Evolutionary conservation across 1,140 invertebrate species (phyloP).

Genomic region (Muscidifurax raptorellus): DNA sequence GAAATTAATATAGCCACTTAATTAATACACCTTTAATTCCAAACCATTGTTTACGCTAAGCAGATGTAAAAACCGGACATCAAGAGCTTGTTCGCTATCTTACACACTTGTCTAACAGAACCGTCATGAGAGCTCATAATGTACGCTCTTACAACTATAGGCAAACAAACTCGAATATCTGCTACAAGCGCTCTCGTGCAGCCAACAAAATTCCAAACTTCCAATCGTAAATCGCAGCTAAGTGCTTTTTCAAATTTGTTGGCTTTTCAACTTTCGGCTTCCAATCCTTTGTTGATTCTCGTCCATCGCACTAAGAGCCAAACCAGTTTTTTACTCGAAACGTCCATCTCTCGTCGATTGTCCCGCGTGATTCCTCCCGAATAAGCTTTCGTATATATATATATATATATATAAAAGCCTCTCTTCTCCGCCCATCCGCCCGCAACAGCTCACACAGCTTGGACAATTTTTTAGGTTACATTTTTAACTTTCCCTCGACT

Average conservation of each 20-base stretch:
- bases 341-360: slow-evolving; percentile 27
- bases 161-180: slow-evolving; percentile 20
- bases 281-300: slow-evolving; percentile 12
- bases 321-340: slow-evolving; percentile 19
- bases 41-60: neutral
- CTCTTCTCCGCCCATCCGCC: neutral
- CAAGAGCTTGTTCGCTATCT: neutral
- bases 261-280: slow-evolving; percentile 21
- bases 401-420: no score
- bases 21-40: no score
- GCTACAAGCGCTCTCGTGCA: neutral
- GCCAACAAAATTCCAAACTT: neutral
- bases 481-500: slow-evolving; percentile 42
- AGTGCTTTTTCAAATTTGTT: slow-evolving; percentile 40
- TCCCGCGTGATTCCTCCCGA: neutral
- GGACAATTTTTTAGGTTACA: slow-evolving; percentile 33
- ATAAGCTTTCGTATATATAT: slow-evolving; percentile 2
- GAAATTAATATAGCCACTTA: no score
- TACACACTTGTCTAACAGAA: slow-evolving; percentile 13
- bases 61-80: neutral
- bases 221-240: slow-evolving; percentile 11
- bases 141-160: neutral
- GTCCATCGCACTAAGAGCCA: neutral
- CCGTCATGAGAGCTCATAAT: slow-evolving; percentile 20
- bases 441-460: neutral